Evolutionary conservation across 2,888 invertebrate species (phyloP).

Genomic region (Heliothis peltigera): DNA sequence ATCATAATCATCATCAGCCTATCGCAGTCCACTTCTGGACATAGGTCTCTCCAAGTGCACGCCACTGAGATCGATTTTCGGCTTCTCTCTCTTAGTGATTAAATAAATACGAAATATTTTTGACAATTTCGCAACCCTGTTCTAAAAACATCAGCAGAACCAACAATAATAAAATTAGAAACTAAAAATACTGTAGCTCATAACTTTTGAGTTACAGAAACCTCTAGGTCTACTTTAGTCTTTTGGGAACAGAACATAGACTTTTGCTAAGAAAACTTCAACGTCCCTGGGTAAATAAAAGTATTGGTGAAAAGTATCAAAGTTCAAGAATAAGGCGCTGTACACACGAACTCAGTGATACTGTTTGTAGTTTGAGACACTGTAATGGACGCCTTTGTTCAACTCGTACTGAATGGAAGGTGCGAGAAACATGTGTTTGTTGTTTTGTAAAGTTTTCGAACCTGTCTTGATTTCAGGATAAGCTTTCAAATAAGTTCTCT

Average conservation of each 20-base stretch:
- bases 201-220: conserved; percentile 33
- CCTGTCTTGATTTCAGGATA: no score
- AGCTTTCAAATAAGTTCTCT: no score
- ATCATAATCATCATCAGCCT: no score
- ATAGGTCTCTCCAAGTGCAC: no score
- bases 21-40: no score
- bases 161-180: no score
- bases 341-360: conserved; percentile 34
- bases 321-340: conserved; percentile 42
- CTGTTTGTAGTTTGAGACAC: conserved; percentile 40
- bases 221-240: conserved; percentile 10
- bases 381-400: conserved; percentile 29
- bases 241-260: conserved; percentile 37
- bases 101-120: no score
- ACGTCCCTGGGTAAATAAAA: conserved; percentile 42
- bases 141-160: no score
- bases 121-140: no score
- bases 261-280: conserved; percentile 41
- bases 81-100: no score
- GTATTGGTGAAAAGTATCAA: conserved; percentile 33
- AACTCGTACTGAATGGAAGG: conserved; percentile 27
- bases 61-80: no score
- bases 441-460: not conserved
- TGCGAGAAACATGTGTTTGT: conserved; percentile 34
- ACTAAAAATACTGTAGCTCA: not conserved